Conservation (phyloP, 2,113 vertebrate species). For the Varanus salvator region DNA sequence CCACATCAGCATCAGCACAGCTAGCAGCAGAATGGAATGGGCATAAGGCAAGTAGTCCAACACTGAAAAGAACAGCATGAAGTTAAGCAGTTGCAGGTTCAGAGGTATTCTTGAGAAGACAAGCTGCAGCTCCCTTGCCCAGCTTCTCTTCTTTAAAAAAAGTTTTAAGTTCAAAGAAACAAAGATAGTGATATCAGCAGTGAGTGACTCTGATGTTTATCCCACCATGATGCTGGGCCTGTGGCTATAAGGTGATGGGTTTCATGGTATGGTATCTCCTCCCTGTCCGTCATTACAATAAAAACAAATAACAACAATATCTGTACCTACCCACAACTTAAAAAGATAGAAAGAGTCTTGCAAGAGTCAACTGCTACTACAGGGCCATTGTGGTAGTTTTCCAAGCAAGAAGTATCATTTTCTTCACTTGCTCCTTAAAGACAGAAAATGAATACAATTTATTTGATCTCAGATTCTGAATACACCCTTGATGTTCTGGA, state of each 20-base stretch:
- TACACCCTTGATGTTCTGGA: background rate
- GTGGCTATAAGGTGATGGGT: background rate
- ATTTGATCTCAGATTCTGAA: constrained; percentile 4
- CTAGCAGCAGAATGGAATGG: too few relatives aligned
- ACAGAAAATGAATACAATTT: background rate
- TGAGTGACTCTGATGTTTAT: background rate
- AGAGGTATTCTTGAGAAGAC: background rate
- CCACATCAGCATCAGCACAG: background rate
- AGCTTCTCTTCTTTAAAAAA: background rate
- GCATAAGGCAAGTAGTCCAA: background rate
- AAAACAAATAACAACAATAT: background rate
- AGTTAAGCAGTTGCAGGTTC: background rate
- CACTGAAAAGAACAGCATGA: background rate
- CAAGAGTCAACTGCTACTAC: constrained; percentile 37
- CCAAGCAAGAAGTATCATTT: background rate
- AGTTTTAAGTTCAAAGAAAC: background rate
- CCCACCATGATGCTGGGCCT: background rate
- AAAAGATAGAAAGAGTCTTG: constrained; percentile 29
- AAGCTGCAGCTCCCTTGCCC: background rate
- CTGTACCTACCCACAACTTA: constrained; percentile 37
- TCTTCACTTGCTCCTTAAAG: constrained; percentile 5
- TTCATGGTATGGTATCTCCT: background rate
- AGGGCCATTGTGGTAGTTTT: constrained; percentile 23
- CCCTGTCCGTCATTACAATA: background rate
- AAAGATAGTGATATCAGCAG: background rate